Conservation (phyloP, 2,888 invertebrate genomes). For the Autographa pulchrina region DNA sequence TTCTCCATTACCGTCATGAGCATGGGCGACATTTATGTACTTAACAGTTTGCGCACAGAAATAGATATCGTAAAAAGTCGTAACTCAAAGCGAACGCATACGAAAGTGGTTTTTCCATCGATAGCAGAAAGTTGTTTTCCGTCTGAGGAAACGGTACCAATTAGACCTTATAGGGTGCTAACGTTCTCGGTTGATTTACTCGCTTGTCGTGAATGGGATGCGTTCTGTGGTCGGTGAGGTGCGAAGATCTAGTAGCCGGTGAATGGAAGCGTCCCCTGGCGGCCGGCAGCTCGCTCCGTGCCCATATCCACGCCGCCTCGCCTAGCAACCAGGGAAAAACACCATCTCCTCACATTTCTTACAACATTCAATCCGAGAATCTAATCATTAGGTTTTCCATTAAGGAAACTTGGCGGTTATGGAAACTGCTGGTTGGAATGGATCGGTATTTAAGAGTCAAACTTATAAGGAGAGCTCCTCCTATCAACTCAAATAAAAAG, state of each 20-base stretch:
- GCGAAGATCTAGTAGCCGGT: conserved; percentile 84
- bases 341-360: conserved; percentile 68
- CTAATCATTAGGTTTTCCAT: conserved; percentile 39
- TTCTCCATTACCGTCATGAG: conserved; percentile 50
- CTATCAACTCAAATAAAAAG: conserved; percentile 49
- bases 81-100: conserved; percentile 78
- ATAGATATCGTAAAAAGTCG: conserved; percentile 85
- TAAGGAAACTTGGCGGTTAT: conserved; percentile 55
- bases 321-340: conserved; percentile 67
- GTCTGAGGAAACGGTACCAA: conserved; percentile 77
- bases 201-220: conserved; percentile 87
- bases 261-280: conserved; percentile 75
- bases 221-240: conserved; percentile 84
- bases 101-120: conserved; percentile 86
- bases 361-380: conserved; percentile 57
- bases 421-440: conserved; percentile 48
- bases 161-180: conserved; percentile 76
- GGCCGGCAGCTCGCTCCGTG: conserved; percentile 38
- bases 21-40: conserved; percentile 64
- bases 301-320: conserved; percentile 51
- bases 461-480: conserved; percentile 50
- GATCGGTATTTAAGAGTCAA: conserved; percentile 36
- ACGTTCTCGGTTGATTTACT: conserved; percentile 85
- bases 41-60: conserved; percentile 72
- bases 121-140: conserved; percentile 86